phyloP scores from a whole-genome alignment of 2,888 invertebrate genomes.

The Drosophila subquinaria region DNA sequence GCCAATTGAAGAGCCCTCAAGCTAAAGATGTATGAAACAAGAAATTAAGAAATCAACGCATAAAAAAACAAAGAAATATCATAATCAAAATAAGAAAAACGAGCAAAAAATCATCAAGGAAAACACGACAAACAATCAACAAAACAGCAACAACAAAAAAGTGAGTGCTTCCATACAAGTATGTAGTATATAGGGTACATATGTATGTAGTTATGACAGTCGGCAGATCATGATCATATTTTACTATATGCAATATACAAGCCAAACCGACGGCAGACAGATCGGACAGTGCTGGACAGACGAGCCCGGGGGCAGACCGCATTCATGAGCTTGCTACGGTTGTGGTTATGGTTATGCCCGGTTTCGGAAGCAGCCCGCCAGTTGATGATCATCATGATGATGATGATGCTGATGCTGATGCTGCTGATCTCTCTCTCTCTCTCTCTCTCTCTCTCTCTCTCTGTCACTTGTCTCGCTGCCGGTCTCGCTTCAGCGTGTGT shows the following conservation, averaged over 20 bases:
- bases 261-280: constrained; percentile 13
- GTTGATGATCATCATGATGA: constrained; percentile 35
- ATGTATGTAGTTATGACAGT: constrained; percentile 22
- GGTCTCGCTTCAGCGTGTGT: constrained; percentile 23
- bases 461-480: constrained; percentile 21
- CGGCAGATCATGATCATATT: constrained; percentile 42
- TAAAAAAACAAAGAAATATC: constrained; percentile 18
- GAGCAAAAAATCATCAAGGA: constrained; percentile 43
- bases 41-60: constrained; percentile 30
- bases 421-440: constrained; percentile 21
- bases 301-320: constrained; percentile 16
- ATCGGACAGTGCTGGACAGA: constrained; percentile 9
- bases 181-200: constrained; percentile 9
- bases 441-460: constrained; percentile 10
- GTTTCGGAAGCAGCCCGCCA: constrained; percentile 68
- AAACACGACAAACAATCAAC: constrained; percentile 34
- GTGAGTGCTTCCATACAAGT: constrained; percentile 55
- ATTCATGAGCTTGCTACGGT: constrained; percentile 56
- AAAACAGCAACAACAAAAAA: constrained; percentile 46
- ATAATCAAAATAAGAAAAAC: constrained; percentile 43
- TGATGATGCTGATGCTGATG: constrained; percentile 29
- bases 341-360: constrained; percentile 57
- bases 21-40: constrained; percentile 28
- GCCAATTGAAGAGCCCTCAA: constrained; percentile 11
- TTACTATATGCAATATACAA: constrained; percentile 15